Evolutionary conservation across 2,113 vertebrate species (phyloP).

Genomic region (Aldabrachelys gigantea): DNA sequence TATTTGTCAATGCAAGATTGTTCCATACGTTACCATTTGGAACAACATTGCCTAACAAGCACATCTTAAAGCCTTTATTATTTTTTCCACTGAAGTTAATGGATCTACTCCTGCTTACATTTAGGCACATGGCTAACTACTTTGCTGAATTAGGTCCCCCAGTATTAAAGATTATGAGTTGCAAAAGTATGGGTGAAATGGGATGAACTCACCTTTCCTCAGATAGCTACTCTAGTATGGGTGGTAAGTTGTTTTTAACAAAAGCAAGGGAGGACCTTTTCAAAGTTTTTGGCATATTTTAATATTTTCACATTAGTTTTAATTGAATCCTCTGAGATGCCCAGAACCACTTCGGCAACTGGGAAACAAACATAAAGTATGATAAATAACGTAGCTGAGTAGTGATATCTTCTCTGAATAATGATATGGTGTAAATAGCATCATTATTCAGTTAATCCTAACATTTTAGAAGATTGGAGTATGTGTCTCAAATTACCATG

Average conservation of each 20-base stretch:
- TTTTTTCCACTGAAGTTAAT: not conserved
- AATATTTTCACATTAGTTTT: not conserved
- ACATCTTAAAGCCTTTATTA: slow-evolving; percentile 28
- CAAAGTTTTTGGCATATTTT: not conserved
- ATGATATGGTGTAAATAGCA: not conserved
- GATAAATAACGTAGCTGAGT: not conserved
- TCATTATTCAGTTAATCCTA: not conserved
- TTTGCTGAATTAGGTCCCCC: not conserved
- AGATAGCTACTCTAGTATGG: not conserved
- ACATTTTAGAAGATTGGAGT: not conserved
- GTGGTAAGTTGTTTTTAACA: not conserved
- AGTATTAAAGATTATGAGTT: not conserved
- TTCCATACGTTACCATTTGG: not conserved
- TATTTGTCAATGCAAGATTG: not conserved
- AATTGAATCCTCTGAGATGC: slow-evolving; percentile 35
- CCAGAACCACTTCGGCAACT: not conserved
- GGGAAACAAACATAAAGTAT: not conserved
- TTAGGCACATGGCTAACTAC: not conserved
- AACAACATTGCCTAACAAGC: slow-evolving; percentile 22
- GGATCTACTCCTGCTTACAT: not conserved
- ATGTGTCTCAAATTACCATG: not conserved
- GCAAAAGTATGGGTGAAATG: not conserved
- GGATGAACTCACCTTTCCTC: not conserved
- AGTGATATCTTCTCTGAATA: not conserved
- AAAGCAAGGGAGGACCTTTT: slow-evolving; percentile 7